phyloP scores from a whole-genome alignment of 2,888 invertebrate genomes.

The Apantesis nais region DNA sequence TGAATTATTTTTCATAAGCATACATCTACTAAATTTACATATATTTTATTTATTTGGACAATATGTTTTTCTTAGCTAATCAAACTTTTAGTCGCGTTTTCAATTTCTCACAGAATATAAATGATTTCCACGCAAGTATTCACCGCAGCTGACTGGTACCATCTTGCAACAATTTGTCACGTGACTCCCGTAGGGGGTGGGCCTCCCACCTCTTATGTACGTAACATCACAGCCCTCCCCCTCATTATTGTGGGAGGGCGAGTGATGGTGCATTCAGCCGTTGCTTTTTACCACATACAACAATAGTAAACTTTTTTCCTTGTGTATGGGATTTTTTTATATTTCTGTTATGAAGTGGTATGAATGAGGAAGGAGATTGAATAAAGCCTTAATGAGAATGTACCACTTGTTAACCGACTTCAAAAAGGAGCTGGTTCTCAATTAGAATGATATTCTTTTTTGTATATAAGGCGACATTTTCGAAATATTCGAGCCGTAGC shows the following conservation, averaged over 20 bases:
- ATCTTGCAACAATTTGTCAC: conserved; percentile 41
- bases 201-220: neutral
- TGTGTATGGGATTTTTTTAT: neutral
- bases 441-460: neutral
- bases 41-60: no score
- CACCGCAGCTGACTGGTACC: conserved; percentile 26
- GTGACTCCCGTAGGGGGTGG: conserved; percentile 16
- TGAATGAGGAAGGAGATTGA: neutral
- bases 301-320: conserved; percentile 24
- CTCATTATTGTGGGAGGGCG: conserved; percentile 24
- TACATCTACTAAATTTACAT: neutral
- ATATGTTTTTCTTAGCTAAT: no score
- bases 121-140: conserved; percentile 23
- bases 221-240: neutral
- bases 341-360: neutral
- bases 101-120: conserved; percentile 1
- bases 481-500: no score
- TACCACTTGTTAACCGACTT: neutral
- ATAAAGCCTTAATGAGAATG: neutral
- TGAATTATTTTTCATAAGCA: neutral
- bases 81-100: neutral
- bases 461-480: neutral
- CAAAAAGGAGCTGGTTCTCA: neutral
- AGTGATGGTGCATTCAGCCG: conserved; percentile 45
- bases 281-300: conserved; percentile 32